Evolutionary conservation across 35 echinoderm and acorn worm genomes (phyloP), one percentile per base, ranked within the genome.

Genomic region (Heliocidaris erythrogramma): DNA sequence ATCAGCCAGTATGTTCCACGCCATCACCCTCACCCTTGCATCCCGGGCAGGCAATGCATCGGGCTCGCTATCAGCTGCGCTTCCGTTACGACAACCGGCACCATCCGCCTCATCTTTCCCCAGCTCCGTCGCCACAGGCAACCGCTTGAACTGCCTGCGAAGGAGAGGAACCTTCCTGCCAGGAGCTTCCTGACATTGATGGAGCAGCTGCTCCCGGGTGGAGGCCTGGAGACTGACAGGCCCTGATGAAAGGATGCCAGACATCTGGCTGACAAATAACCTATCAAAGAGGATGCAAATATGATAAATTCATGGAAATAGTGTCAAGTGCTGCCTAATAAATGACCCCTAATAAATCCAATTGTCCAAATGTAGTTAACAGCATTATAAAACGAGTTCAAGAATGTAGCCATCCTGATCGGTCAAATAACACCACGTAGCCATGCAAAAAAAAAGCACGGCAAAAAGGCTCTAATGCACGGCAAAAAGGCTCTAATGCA

Each of bases 1-100:
- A 94, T 97, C 96, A 27, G 96, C 96, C 60, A 97, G 31, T 30
- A 95, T 61, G 92, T 97, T 97, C 96, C 96, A 97, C 30, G 61
- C 90, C 93, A 97, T 94, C 30, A 97, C 89, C 48, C 96, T 86
- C 5, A 96, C 92, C 31, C 86, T 31, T 18, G 14, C 48, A 21
- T 92, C 90, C 49, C 90, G 12, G 47, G 90, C 8, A 13, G 48
- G 48, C 49, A 53, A 30, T 48, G 21, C 86, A 32, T 32, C 86
- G 35, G 30, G 31, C 86, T 12, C 30, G 10, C 14, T 48, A 32
- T 48, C 86, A 48, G 86, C 86, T 48, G 31, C 86, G 31, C 16
- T 17, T 5, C 90, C 48, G 49, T 56, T 48, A 7, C 90, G 31
- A 88, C 47, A 32, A 32, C 31, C 31, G 86, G 0, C n/a, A 30